These are phyloP conservation scores for Scelioninae gen. 2 DNA, from an alignment of 2,888 invertebrate genomes.

Conservation along the genomic window DNA sequence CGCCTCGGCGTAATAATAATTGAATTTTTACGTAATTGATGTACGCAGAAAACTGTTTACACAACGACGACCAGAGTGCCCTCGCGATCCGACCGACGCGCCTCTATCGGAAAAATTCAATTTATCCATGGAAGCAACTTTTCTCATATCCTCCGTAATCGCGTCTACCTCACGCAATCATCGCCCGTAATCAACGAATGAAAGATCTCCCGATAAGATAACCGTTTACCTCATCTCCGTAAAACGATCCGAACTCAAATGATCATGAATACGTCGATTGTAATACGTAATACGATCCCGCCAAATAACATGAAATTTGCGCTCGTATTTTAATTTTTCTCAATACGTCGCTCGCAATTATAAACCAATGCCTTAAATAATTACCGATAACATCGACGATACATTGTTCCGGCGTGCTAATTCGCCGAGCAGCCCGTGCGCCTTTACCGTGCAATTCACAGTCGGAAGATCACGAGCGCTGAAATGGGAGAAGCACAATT, in stretches of 20 bases:
- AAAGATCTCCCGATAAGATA: constrained; percentile 54
- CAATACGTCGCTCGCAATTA: constrained; percentile 23
- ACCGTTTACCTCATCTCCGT: constrained; percentile 45
- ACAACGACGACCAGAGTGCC: too few species aligned
- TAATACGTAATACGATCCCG: constrained; percentile 48
- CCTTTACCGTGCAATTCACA: too few species aligned
- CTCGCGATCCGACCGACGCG: constrained; percentile 10
- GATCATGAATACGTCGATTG: constrained; percentile 42
- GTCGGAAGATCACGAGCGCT: too few species aligned
- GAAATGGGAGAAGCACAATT: too few species aligned
- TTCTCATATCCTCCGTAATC: constrained; percentile 58
- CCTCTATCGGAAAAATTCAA: constrained; percentile 62
- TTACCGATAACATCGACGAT: constrained; percentile 26
- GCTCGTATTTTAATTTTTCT: constrained; percentile 52
- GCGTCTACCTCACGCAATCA: constrained; percentile 59
- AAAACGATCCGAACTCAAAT: constrained; percentile 46
- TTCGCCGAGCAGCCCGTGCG: too few species aligned
- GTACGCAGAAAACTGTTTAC: constrained; percentile 21
- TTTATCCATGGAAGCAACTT: constrained; percentile 61
- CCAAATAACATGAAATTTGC: constrained; percentile 56
- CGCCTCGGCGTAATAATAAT: not conserved
- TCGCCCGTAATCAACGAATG: constrained; percentile 49
- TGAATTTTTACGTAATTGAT: constrained; percentile 11
- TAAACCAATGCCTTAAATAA: constrained; percentile 18
- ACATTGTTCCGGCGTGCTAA: too few species aligned